Evolutionary conservation across 2,888 invertebrate species (phyloP), one percentile per base, ranked within the genome.

Genomic region (Malacosoma neustria): DNA sequence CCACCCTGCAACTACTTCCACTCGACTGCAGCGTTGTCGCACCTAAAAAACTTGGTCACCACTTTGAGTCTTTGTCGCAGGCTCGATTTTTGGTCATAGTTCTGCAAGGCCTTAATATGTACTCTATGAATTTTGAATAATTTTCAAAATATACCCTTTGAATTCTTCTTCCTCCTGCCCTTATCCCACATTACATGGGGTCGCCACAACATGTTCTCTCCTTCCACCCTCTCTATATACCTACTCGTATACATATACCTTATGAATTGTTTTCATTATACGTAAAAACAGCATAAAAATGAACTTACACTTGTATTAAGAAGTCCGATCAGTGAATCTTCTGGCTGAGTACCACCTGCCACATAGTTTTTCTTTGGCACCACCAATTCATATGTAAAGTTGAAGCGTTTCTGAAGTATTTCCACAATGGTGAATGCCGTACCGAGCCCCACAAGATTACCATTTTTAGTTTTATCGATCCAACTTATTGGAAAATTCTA

Each of bases 371-470:
- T 81, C 4, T 84, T 72, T 0, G 94, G 93, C 34, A 87, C 65
- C 9, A 92, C 66, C 1, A 95, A 84, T 9, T 90, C 89, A 54
- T 92, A 95, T 0, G 91, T 91, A 45, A 95, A 95, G 48, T 93
- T 91, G 48, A 90, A 91, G 51, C 89, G 90, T 37, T 89, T 65
- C 32, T 88, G 87, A 2, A 95, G 76, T 33, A 94, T 89, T 14
- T 91, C 73, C 6, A 95, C 68, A 36, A 95, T 68, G 36, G 88
- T 80, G 59, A 94, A 95, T 0, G 94, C 92, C 4, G 93, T 90
- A 0, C 95, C 95, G 1, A 54, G 64, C 0, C 93, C 94, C 0
- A 79, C 49, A 3, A 87, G 48, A 0, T 82, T 88, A 1, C 89
- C 90, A 67, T 92, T 89, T 7, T 61, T 61, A 4, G 43, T 44